Evolutionary conservation across 2,113 vertebrate species (phyloP), one percentile per base, ranked within the genome.

Genomic region (Serilophus lunatus): DNA sequence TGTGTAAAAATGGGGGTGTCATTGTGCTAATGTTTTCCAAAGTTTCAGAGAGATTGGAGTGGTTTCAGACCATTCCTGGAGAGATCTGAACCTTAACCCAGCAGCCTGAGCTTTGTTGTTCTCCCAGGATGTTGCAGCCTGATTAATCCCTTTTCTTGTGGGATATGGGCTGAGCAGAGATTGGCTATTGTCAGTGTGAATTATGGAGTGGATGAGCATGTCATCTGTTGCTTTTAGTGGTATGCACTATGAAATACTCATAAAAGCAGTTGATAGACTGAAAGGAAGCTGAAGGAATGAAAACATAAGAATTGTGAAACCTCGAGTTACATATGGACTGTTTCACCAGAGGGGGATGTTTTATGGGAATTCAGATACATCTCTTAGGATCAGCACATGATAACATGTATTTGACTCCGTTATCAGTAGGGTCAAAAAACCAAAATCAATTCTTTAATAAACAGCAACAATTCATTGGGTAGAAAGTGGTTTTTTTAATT

Each of bases 221-320:
- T 96, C 85, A 88, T 93, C 90, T 93, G 92, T 95, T 97, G 90
- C 92, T 90, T 95, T 88, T 86, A 56, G 72, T 68, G 70, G 49
- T 47, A 64, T 65, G 74, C 36, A 6, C 20, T 86, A 22, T 65
- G 35, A 86, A 94, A 79, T 79, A 35, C 65, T 64, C 12, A 10
- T 64, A 54, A 53, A 84, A 65, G 56, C 64, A 79, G 60, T 26
- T 84, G 15, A 33, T 53, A 75, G 86, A 26, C 72, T 81, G 82
- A 29, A 70, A 54, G 74, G 33, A 71, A 90, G 68, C 36, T 31
- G 69, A 86, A 47, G 60, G 75, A 93, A 69, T 47, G 25, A 85
- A 74, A 90, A 66, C 6, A 22, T 50, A 64, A 75, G 90, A 77
- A 86, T 10, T 25, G 29, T 63, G 60, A 44, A 71, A 61, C 69